phyloP scores from a whole-genome alignment of 2,888 invertebrate genomes.

The Gymnocheta viridis region DNA sequence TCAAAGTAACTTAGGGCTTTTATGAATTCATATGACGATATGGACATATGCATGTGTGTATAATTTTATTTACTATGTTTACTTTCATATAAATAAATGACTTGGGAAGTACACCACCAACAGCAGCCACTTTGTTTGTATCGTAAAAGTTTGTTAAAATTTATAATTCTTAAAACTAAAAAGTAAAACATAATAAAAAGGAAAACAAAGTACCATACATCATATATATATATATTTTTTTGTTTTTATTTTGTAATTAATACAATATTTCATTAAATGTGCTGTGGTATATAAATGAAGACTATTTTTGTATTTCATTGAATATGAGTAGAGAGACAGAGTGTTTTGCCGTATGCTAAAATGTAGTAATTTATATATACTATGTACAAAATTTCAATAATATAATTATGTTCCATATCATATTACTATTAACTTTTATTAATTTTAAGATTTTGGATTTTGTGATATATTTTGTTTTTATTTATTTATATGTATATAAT shows the following conservation, averaged over 20 bases:
- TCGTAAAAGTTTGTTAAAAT: too few species aligned
- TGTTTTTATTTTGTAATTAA: conserved; percentile 62
- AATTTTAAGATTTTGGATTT: conserved; percentile 51
- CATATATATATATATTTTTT: conserved; percentile 30
- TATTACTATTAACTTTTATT: conserved; percentile 40
- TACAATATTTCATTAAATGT: conserved; percentile 66
- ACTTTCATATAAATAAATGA: too few species aligned
- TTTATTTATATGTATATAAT: conserved; percentile 39
- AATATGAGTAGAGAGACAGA: conserved; percentile 56
- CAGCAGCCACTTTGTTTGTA: too few species aligned
- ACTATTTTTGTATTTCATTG: conserved; percentile 55
- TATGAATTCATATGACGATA: too few species aligned
- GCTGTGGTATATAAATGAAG: conserved; percentile 64
- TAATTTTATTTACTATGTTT: too few species aligned
- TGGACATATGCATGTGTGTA: too few species aligned
- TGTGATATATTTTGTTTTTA: conserved; percentile 22
- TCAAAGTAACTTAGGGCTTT: too few species aligned
- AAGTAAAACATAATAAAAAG: background rate
- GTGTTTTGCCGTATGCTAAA: conserved; percentile 23
- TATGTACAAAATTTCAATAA: conserved; percentile 59
- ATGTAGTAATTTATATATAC: conserved; percentile 35
- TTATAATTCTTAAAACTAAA: too few species aligned
- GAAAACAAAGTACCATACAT: conserved; percentile 23
- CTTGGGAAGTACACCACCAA: too few species aligned
- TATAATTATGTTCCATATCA: conserved; percentile 21